Evolutionary conservation across 2,113 vertebrate genomes (phyloP), one percentile per base, ranked within the genome.

Genomic region (Chauna torquata): DNA sequence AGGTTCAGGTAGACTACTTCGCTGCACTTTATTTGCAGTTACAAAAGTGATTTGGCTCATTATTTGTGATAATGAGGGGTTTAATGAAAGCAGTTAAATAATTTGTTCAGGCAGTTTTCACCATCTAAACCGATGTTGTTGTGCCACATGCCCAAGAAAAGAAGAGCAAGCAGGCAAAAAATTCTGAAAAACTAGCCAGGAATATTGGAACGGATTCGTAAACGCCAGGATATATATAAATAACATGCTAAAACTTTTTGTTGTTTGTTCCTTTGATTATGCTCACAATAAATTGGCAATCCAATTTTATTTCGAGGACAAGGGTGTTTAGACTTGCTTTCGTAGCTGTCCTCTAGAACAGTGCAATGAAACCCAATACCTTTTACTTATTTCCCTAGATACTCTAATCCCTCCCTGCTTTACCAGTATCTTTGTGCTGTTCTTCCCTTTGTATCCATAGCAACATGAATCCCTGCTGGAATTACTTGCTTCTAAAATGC

Each of bases 311-410:
- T 97, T 95, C 64, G 68, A 97, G 95, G 61, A 66, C 76, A 81
- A 92, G 94, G 72, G 49, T 93, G 82, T 95, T 97, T 69, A 95
- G 96, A 52, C 72, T 85, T 97, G 76, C 75, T 97, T 96, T 94
- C 96, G 92, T 97, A 92, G 81, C 96, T 47, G 32, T 94, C 85
- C 96, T 97, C 96, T 87, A 44, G 68, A 97, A 92, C 94, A 90
- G 70, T 86, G 85, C 94, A 59, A 78, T 94, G 98, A 98, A 98
- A 98, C 50, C 71, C 96, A 98, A 98, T 97, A 95, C 96, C 98
- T 98, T 98, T 98, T 98, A 97, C 98, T 98, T 98, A 98, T 98
- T 98, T 98, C 98, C 98, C 98, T 98, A 96, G 98, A 98, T 98
- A 98, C 98, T 97, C 97, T 98, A 98, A 98, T 98, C 98, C 97